Percentiles rank a stretch among this genome's conserved stretches.
These are phyloP conservation scores for Hyla sarda DNA, from an alignment of 2,113 vertebrate genomes.

Conservation along the genomic window DNA sequence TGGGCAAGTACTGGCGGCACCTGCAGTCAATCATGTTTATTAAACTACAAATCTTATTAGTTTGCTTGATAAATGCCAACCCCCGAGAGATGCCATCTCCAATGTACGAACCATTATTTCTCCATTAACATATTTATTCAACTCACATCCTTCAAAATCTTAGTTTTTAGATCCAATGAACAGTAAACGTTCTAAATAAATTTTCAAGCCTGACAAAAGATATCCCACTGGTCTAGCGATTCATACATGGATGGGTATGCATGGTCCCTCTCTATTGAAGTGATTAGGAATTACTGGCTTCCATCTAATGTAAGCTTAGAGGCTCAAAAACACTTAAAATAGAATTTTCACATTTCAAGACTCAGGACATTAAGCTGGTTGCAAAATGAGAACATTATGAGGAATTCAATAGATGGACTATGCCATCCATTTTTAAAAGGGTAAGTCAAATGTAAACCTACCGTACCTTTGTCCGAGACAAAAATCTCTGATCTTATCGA, in stretches of 20 bases:
- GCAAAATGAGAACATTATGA: too few species aligned
- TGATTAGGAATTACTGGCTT: too few species aligned
- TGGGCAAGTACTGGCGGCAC: neutral
- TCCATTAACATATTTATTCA: neutral
- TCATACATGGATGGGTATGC: neutral
- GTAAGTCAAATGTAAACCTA: too few species aligned
- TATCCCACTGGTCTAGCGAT: neutral
- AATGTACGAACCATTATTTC: neutral
- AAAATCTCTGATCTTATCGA: too few species aligned
- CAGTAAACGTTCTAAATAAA: neutral
- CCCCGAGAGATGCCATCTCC: neutral
- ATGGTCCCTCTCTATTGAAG: neutral
- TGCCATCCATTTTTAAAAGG: too few species aligned
- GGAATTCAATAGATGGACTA: too few species aligned
- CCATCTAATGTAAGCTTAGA: too few species aligned
- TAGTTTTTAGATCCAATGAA: neutral
- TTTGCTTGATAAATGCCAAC: conserved; percentile 28
- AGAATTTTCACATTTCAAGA: too few species aligned
- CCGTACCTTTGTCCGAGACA: too few species aligned
- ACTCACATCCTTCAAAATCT: neutral
- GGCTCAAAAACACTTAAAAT: too few species aligned
- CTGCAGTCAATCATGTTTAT: conserved; percentile 37
- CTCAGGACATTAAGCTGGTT: too few species aligned
- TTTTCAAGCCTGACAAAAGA: neutral
- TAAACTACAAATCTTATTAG: conserved; percentile 30